phyloP scores from a whole-genome alignment of 2,888 invertebrate genomes.

The Physocephala rufipes region DNA sequence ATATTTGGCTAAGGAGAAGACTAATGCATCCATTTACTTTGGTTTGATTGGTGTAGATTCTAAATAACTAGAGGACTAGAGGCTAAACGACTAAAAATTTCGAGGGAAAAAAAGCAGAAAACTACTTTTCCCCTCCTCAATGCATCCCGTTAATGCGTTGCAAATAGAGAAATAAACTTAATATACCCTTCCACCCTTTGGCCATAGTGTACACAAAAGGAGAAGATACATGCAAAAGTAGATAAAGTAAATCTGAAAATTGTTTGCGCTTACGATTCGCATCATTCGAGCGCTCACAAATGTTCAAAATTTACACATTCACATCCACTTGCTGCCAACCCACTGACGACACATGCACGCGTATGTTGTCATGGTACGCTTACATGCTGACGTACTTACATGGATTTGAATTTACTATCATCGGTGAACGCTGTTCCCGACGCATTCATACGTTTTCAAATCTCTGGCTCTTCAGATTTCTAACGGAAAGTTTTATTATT shows the following conservation, averaged over 20 bases:
- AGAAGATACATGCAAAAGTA: too few species aligned
- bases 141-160: too few species aligned
- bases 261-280: conserved; percentile 12
- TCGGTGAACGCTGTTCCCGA: not conserved
- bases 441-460: conserved; percentile 1
- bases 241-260: not conserved
- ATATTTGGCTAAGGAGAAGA: too few species aligned
- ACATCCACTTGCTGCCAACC: not conserved
- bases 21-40: too few species aligned
- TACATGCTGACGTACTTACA: not conserved
- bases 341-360: not conserved
- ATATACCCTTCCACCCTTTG: too few species aligned
- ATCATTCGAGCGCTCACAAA: not conserved
- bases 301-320: not conserved
- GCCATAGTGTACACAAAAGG: too few species aligned
- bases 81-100: too few species aligned
- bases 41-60: too few species aligned
- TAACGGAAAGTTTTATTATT: conserved; percentile 1
- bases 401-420: conserved; percentile 9
- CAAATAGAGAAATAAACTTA: too few species aligned
- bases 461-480: not conserved
- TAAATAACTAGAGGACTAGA: too few species aligned
- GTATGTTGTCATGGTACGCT: not conserved
- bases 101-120: too few species aligned
- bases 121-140: too few species aligned